Conservation (phyloP, 2,113 vertebrate species). For the Lepisosteus osseus region DNA sequence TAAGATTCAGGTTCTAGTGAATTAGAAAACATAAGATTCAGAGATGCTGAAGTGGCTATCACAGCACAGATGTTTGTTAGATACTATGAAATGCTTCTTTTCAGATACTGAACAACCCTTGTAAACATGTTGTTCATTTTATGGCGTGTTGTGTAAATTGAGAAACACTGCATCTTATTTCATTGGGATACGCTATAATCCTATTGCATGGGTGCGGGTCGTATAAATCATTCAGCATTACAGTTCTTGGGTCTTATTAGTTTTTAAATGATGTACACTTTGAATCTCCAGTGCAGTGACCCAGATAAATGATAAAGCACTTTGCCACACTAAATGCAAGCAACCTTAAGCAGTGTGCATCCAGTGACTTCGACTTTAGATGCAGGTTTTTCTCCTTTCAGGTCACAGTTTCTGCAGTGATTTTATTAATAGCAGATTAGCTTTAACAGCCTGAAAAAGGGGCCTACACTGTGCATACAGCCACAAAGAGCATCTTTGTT, state of each 20-base stretch:
- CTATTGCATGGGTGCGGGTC: too few species aligned
- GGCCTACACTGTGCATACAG: constrained; percentile 30
- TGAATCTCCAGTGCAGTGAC: neutral
- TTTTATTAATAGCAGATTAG: constrained; percentile 39
- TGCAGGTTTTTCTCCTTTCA: constrained; percentile 21
- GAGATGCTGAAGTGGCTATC: too few species aligned
- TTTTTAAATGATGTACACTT: neutral
- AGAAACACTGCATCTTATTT: neutral
- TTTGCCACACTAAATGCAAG: neutral
- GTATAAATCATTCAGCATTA: too few species aligned
- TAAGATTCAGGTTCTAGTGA: too few species aligned
- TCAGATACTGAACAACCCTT: too few species aligned
- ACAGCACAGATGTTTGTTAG: too few species aligned
- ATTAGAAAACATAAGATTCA: too few species aligned
- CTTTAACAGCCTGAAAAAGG: constrained; percentile 10
- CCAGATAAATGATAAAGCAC: neutral
- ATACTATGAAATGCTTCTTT: too few species aligned
- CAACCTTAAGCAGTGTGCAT: neutral
- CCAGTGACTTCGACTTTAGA: constrained; percentile 12
- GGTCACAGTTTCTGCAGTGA: constrained; percentile 27
- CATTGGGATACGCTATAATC: too few species aligned
- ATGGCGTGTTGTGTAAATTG: too few species aligned
- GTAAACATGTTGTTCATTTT: too few species aligned
- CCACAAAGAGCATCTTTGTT: constrained; percentile 64
- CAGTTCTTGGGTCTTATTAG: neutral